phyloP scores from a whole-genome alignment of 2,797 vertebrate genomes.

The Tauraco hartlaubi region DNA sequence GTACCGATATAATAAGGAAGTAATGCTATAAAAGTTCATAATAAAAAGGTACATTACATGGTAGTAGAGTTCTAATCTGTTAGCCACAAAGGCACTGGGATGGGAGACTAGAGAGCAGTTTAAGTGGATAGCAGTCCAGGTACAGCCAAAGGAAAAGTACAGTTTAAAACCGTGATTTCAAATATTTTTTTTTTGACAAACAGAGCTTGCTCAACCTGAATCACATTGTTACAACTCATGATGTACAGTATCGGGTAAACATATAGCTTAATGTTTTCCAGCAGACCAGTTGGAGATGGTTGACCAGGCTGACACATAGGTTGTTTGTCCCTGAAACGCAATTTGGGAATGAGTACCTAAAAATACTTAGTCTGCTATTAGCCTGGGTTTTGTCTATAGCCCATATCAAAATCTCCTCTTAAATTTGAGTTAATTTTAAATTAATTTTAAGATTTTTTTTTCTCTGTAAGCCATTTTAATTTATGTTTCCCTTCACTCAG shows the following conservation, averaged over 20 bases:
- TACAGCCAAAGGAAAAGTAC: background rate
- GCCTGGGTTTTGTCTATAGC: background rate
- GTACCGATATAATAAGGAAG: background rate
- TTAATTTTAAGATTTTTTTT: background rate
- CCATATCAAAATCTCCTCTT: background rate
- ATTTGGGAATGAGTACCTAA: background rate
- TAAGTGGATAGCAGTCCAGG: background rate
- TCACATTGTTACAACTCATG: background rate
- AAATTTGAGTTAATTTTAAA: background rate
- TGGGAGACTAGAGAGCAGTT: background rate
- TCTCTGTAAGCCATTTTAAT: background rate
- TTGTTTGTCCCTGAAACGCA: background rate
- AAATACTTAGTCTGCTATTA: background rate
- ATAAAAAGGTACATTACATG: background rate
- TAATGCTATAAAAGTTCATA: background rate
- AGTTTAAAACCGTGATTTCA: background rate
- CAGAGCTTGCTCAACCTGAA: background rate
- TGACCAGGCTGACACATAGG: background rate
- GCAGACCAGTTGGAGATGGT: background rate
- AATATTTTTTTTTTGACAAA: background rate
- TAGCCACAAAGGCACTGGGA: background rate
- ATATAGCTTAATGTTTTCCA: background rate
- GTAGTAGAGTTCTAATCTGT: background rate
- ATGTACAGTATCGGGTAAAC: background rate
- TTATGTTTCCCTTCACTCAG: background rate